Evolutionary conservation across 2,113 vertebrate species (phyloP).

Genomic region (Menidia beryllina): DNA sequence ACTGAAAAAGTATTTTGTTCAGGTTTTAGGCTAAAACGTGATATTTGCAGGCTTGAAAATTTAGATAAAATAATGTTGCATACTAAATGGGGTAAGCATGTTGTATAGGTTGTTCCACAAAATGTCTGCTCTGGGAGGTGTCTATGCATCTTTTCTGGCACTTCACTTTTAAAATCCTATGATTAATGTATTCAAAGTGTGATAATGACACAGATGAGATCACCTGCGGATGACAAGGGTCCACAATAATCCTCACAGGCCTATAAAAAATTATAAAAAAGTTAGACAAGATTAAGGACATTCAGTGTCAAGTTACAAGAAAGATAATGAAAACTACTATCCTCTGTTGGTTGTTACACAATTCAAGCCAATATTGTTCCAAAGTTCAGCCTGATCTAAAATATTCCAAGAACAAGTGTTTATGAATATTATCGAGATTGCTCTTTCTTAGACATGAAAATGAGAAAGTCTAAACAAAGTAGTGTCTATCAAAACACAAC

Average conservation of each 20-base stretch:
- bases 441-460: neutral
- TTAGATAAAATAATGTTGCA: too few relatives aligned
- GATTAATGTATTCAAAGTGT: constrained; percentile 13
- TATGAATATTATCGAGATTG: constrained; percentile 32
- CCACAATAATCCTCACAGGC: neutral
- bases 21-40: too few relatives aligned
- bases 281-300: neutral
- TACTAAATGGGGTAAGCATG: constrained; percentile 5
- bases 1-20: too few relatives aligned
- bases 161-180: constrained; percentile 7
- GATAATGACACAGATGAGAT: constrained; percentile 18
- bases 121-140: neutral
- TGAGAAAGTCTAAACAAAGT: constrained; percentile 4
- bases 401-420: constrained; percentile 7
- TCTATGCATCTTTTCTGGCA: constrained; percentile 27
- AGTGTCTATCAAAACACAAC: too few relatives aligned
- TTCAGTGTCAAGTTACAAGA: neutral
- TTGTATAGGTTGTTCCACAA: constrained; percentile 30
- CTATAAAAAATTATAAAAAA: neutral
- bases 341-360: neutral
- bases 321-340: neutral
- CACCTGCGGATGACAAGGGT: neutral
- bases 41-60: too few relatives aligned
- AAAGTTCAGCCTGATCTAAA: constrained; percentile 2
- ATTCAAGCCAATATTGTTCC: neutral